Conservation (phyloP, 2,797 vertebrate species). For the Heterohyrax brucei region DNA sequence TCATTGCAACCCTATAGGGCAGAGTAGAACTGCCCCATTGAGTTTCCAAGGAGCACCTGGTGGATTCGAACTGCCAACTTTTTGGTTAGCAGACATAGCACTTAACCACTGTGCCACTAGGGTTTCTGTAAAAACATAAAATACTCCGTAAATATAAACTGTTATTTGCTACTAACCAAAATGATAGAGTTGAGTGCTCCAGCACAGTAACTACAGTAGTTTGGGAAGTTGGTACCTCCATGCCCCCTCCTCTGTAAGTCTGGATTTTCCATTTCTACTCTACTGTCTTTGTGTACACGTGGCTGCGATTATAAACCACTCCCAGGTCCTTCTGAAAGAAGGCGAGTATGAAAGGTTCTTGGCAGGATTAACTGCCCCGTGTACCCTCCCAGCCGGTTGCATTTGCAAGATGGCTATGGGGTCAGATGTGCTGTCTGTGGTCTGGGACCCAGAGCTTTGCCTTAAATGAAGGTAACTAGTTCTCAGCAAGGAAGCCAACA, state of each 20-base stretch:
- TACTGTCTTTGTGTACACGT: background rate
- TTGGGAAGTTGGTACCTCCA: background rate
- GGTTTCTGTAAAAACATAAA: background rate
- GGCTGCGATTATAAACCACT: background rate
- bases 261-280: background rate
- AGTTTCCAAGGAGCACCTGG: too few relatives aligned
- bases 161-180: background rate
- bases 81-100: too few relatives aligned
- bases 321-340: background rate
- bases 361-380: too few relatives aligned
- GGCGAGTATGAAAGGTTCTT: background rate
- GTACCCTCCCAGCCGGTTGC: fast-evolving
- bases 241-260: background rate
- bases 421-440: too few relatives aligned
- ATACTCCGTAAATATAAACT: too few relatives aligned
- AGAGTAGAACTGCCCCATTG: too few relatives aligned
- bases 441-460: background rate
- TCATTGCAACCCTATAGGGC: too few relatives aligned
- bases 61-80: too few relatives aligned
- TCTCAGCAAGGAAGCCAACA: background rate
- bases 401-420: background rate
- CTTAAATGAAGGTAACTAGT: too few relatives aligned
- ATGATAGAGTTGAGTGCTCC: background rate
- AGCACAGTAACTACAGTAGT: background rate
- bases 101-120: too few relatives aligned